Percentiles rank a stretch among this genome's conserved stretches.
Conservation (phyloP, 2,797 vertebrate species). For the Trematomus bernacchii region DNA sequence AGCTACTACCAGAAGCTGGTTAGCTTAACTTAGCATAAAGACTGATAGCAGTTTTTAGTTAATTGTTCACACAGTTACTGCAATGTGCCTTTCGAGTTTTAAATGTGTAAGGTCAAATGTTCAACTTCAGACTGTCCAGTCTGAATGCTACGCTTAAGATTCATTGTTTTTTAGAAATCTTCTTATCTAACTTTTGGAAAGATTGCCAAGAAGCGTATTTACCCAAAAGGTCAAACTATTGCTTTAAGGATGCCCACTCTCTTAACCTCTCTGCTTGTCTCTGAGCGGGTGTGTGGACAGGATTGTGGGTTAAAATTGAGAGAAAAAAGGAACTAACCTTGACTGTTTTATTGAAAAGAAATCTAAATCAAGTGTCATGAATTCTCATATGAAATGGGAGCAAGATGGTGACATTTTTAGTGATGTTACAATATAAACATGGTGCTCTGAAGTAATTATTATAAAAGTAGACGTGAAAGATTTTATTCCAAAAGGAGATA, state of each 20-base stretch:
- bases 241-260: constrained; percentile 40
- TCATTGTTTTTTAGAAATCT: background rate
- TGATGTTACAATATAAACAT: constrained; percentile 58
- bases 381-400: constrained; percentile 61
- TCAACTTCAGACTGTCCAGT: background rate
- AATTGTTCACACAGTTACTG: background rate
- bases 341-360: constrained; percentile 61
- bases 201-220: constrained; percentile 20
- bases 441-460: constrained; percentile 69
- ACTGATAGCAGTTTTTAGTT: background rate
- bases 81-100: constrained; percentile 22
- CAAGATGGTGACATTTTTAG: constrained; percentile 56
- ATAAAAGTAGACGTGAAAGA: constrained; percentile 58
- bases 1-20: background rate
- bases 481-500: constrained; percentile 63
- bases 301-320: constrained; percentile 42
- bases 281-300: constrained; percentile 17
- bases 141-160: background rate
- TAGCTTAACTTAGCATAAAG: constrained; percentile 12
- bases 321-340: constrained; percentile 67
- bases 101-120: too few species aligned
- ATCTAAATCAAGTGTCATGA: constrained; percentile 61
- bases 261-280: constrained; percentile 36
- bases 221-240: constrained; percentile 36
- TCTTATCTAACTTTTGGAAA: background rate